Conservation (phyloP, 2,797 vertebrate species). For the Pipistrellus pipistrellus region DNA sequence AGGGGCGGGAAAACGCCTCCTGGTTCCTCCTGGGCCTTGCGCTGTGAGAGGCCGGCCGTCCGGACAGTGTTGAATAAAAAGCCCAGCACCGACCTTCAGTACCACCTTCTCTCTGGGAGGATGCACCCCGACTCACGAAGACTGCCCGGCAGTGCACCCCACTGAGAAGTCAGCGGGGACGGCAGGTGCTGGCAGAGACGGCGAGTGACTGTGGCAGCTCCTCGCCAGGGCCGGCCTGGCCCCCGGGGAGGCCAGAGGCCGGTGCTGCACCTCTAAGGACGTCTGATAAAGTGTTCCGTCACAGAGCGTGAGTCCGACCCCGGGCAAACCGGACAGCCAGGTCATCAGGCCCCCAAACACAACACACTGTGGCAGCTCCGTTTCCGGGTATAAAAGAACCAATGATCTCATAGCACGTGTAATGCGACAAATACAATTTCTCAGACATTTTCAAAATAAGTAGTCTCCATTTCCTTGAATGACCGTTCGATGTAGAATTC, state of each 20-base stretch:
- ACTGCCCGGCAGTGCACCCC: not conserved
- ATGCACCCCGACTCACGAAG: not conserved
- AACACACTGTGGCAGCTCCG: not conserved
- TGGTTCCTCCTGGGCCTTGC: not conserved
- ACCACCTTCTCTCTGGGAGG: not conserved
- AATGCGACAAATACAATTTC: constrained; percentile 31
- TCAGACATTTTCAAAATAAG: constrained; percentile 51
- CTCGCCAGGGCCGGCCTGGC: not conserved
- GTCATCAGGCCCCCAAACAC: not conserved
- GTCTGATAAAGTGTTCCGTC: constrained; percentile 1
- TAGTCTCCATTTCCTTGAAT: constrained; percentile 48
- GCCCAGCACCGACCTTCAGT: not conserved
- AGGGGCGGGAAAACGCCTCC: not conserved
- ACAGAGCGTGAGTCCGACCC: constrained; percentile 37
- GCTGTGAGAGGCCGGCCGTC: not conserved
- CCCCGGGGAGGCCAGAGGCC: not conserved
- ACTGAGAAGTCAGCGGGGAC: not conserved
- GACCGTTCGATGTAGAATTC: constrained; percentile 37
- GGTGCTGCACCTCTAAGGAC: not conserved
- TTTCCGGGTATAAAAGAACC: not conserved
- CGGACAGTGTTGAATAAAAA: not conserved
- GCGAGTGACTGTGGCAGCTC: not conserved
- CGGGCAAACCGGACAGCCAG: constrained; percentile 33
- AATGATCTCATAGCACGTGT: not conserved
- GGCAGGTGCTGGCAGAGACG: not conserved